Evolutionary conservation across 2,113 vertebrate species (phyloP).

Genomic region (Macrotis lagotis): DNA sequence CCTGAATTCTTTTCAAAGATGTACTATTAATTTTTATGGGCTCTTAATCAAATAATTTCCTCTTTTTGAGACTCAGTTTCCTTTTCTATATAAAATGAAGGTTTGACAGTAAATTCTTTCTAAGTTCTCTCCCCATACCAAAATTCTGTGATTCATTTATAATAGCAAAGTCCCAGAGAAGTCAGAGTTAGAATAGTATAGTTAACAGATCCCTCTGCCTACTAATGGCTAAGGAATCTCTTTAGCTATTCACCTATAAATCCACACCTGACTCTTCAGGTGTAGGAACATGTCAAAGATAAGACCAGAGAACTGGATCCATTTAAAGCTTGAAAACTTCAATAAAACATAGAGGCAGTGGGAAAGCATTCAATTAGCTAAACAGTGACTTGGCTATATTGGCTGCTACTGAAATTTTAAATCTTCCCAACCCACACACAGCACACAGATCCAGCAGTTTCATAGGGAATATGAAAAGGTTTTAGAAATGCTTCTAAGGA

Average conservation of each 20-base stretch:
- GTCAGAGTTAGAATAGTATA: neutral
- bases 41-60: neutral
- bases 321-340: fast-evolving
- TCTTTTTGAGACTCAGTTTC: neutral
- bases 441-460: constrained; percentile 20
- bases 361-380: neutral
- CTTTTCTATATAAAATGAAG: neutral
- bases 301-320: neutral
- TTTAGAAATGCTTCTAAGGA: constrained; percentile 51
- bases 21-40: neutral
- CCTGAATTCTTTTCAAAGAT: neutral
- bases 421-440: constrained; percentile 64
- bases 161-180: neutral
- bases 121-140: neutral
- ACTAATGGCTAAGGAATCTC: neutral
- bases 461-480: constrained; percentile 54
- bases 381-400: neutral
- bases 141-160: neutral
- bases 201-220: neutral
- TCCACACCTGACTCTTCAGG: neutral
- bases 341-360: neutral
- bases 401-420: constrained; percentile 41
- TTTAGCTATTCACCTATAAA: neutral
- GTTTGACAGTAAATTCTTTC: neutral
- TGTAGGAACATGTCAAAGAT: neutral